These are phyloP conservation scores for Anolis carolinensis DNA, from an alignment of 2,113 vertebrate species.

Conservation along the genomic window DNA sequence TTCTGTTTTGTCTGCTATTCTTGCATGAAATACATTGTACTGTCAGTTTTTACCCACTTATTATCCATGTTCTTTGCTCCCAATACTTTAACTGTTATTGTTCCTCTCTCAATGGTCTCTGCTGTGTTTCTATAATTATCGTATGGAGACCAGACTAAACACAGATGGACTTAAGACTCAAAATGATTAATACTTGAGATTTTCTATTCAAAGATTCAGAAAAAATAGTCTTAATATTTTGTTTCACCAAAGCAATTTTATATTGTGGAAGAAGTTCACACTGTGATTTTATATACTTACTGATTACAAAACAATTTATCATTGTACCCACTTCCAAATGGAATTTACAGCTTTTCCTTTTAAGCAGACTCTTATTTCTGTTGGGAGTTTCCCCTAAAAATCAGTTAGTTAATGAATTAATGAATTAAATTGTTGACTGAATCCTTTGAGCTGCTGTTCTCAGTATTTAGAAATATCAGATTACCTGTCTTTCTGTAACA, in stretches of 20 bases:
- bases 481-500: slow-evolving; percentile 50
- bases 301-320: neutral
- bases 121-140: neutral
- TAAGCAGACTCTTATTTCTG: neutral
- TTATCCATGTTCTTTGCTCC: neutral
- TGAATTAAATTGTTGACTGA: neutral
- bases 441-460: neutral
- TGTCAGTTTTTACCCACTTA: no score
- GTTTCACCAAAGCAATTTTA: neutral
- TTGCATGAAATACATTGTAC: neutral
- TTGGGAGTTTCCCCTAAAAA: neutral
- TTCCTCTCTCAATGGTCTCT: neutral
- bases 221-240: neutral
- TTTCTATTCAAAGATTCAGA: neutral
- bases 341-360: neutral
- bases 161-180: neutral
- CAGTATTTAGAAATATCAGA: slow-evolving; percentile 5
- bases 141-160: neutral
- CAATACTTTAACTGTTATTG: neutral
- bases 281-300: neutral
- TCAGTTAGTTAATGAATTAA: neutral
- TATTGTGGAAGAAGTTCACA: neutral
- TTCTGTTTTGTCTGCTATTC: neutral
- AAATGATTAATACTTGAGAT: neutral
- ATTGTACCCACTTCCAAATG: neutral